These are phyloP conservation scores for Dusona sp. DNA, from an alignment of 2,888 invertebrate species.

Conservation along the genomic window DNA sequence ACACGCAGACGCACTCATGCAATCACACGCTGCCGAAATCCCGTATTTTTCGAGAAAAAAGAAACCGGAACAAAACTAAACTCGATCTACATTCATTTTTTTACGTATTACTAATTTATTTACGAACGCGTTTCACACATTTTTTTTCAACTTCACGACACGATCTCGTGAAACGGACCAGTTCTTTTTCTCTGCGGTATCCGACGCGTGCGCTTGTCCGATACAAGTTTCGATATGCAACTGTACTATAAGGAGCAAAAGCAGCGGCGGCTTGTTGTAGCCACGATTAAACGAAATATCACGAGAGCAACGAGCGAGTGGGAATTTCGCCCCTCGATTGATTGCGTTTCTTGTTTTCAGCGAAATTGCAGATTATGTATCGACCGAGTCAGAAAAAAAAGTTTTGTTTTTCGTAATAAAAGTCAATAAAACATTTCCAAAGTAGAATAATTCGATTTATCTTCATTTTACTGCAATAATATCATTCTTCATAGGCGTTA, in stretches of 20 bases:
- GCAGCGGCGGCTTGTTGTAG: background rate
- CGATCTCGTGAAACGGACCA: conserved; percentile 51
- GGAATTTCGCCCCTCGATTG: background rate
- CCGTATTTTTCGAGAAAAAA: conserved; percentile 26
- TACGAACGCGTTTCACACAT: conserved; percentile 34
- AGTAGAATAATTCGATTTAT: background rate
- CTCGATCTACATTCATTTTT: conserved; percentile 14
- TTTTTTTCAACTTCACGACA: conserved; percentile 32
- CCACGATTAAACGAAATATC: background rate
- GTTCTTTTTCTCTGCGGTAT: conserved; percentile 37
- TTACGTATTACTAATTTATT: conserved; percentile 33
- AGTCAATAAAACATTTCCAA: background rate
- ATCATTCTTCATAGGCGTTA: background rate
- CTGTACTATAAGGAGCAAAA: background rate
- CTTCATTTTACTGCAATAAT: background rate
- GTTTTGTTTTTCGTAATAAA: background rate
- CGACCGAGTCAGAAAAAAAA: background rate
- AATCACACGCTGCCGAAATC: background rate
- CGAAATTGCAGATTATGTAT: background rate
- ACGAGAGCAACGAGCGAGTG: background rate
- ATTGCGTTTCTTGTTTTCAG: no score
- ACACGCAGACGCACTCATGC: conserved; percentile 18
- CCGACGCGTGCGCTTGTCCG: conserved; percentile 63
- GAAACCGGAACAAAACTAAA: conserved; percentile 6
- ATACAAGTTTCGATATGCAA: background rate